Evolutionary conservation across 2,113 vertebrate species (phyloP), one percentile per base, ranked within the genome.

Genomic region (Psophia crepitans): DNA sequence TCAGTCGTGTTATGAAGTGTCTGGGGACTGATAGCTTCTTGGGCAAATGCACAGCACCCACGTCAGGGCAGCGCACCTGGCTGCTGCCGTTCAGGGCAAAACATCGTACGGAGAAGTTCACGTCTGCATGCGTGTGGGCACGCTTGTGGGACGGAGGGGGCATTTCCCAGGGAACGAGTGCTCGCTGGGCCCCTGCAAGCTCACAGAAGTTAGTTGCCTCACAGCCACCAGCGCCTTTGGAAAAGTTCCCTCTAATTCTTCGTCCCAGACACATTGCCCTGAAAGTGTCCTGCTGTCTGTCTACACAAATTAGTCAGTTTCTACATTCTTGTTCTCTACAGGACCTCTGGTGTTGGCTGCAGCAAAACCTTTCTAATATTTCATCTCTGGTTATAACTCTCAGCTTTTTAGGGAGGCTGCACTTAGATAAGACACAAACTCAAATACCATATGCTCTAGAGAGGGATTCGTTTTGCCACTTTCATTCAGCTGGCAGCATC

Each of bases 361-460:
- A 92, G 89, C 54, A 95, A 94, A 96, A 91, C 77, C 84, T 93
- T 95, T 96, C 95, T 95, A 97, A 94, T 94, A 96, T 97, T 97
- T 94, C 87, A 96, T 93, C 89, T 87, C 87, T 0, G 1, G 63
- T 93, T 95, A 82, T 73, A 88, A 70, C 37, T 89, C 22, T 81
- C 51, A 46, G 86, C 84, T 91, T 92, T 91, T 93, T 44, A 95
- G 69, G 73, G 87, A 96, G 89, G 27, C 49, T 92, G 66, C 35
- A 51, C 66, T 85, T 78, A 89, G 77, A 79, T 92, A 95, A 93
- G 77, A 93, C 74, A 95, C 66, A 53, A 77, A 64, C 73, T 66
- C 48, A 87, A 86, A 84, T 14, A 80, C 46, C 79, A 58, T 21
- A 37, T 44, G 20, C 43, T 68, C 48, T 17, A 84, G 53, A 71